A percentile compares a stretch with the other conserved stretches of the same genome.
These are phyloP conservation scores for Asbolus verrucosus DNA, from an alignment of 1,140 invertebrate species.

Conservation along the genomic window DNA sequence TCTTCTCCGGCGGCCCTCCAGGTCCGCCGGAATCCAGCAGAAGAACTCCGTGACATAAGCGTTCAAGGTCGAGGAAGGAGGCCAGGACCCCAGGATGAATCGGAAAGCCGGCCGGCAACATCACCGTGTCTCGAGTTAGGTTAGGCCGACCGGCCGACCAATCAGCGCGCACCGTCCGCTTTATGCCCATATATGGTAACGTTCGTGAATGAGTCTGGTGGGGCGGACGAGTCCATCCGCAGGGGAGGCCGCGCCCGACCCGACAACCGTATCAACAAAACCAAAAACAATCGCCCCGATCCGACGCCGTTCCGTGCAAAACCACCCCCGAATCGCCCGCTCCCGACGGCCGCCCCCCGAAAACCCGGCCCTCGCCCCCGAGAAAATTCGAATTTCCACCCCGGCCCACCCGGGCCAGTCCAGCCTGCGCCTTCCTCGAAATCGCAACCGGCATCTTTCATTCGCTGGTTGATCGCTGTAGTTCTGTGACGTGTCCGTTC, in stretches of 20 bases:
- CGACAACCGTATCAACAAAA: constrained; percentile 35
- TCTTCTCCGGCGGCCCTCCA: neutral
- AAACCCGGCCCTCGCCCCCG: constrained; percentile 1
- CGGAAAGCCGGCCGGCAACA: constrained; percentile 50
- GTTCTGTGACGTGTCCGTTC: constrained; percentile 61
- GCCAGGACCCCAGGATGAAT: constrained; percentile 27
- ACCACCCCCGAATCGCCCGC: neutral
- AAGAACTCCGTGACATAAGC: constrained; percentile 35
- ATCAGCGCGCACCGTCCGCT: constrained; percentile 72
- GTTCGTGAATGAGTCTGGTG: constrained; percentile 69
- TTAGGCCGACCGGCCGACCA: constrained; percentile 66
- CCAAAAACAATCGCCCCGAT: neutral
- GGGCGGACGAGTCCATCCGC: constrained; percentile 61
- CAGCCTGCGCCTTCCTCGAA: constrained; percentile 53
- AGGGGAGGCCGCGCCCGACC: constrained; percentile 54
- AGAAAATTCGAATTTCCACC: constrained; percentile 56
- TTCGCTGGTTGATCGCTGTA: constrained; percentile 60
- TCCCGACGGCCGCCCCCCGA: neutral
- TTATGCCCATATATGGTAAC: constrained; percentile 85
- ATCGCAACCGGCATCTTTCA: constrained; percentile 59
- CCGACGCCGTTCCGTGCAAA: neutral
- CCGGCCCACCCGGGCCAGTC: constrained; percentile 48
- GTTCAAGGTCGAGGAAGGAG: constrained; percentile 20
- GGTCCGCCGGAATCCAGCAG: neutral
- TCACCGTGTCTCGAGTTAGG: constrained; percentile 53